Evolutionary conservation across 2,797 vertebrate genomes (phyloP).

Genomic region (Alcedo atthis): DNA sequence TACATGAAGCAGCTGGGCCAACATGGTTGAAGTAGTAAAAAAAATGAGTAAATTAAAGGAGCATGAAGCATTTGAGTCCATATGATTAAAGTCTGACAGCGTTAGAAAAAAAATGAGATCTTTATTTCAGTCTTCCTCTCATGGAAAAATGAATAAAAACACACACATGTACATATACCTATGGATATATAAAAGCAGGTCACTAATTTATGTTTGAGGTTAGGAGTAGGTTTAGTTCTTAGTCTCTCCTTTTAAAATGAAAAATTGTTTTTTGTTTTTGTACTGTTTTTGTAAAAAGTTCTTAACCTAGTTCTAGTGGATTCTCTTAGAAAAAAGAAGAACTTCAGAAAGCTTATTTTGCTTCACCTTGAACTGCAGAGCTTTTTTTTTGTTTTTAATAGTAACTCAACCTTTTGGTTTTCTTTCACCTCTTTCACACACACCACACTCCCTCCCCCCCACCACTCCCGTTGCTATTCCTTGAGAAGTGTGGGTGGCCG

Average conservation of each 20-base stretch:
- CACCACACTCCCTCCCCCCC: background rate
- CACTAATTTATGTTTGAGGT: background rate
- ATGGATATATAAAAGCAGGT: background rate
- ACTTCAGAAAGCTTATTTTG: constrained; percentile 31
- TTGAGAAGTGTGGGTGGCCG: constrained; percentile 68
- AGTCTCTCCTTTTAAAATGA: constrained; percentile 50
- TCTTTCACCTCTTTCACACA: background rate
- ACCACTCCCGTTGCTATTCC: constrained; percentile 50
- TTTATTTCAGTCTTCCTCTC: background rate
- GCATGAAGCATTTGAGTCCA: background rate
- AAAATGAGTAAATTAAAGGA: background rate
- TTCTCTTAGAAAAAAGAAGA: constrained; percentile 16
- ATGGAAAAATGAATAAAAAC: background rate
- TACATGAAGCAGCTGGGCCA: background rate
- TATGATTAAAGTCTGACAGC: background rate
- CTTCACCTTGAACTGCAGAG: background rate
- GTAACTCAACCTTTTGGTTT: constrained; percentile 33
- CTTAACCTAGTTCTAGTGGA: constrained; percentile 47
- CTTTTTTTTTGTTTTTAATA: background rate
- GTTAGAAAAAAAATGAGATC: background rate
- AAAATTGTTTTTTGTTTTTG: background rate
- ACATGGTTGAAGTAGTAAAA: background rate
- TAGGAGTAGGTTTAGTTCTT: constrained; percentile 18
- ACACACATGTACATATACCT: background rate
- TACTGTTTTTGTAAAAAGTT: constrained; percentile 62